Evolutionary conservation across 2,888 invertebrate genomes (phyloP).

Genomic region (Luffia ferchaultella): DNA sequence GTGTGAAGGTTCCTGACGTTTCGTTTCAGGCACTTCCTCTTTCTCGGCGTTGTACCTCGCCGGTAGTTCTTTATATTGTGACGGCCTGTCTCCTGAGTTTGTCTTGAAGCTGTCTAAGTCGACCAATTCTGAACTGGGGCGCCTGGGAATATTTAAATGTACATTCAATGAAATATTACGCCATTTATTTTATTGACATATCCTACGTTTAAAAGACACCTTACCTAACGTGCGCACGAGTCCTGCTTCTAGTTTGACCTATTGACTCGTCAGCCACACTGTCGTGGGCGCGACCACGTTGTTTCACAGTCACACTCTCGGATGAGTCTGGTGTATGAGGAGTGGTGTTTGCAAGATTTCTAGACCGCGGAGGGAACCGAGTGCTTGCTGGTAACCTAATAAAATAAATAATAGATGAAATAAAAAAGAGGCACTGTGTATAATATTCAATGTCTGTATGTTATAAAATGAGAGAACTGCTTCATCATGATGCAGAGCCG

Average conservation of each 20-base stretch:
- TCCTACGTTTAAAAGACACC: neutral
- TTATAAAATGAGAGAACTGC: too few relatives aligned
- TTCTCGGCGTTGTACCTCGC: conserved; percentile 54
- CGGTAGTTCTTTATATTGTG: conserved; percentile 58
- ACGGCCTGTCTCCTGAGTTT: conserved; percentile 60
- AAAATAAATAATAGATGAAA: conserved; percentile 17
- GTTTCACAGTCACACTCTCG: conserved; percentile 48
- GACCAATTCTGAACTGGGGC: conserved; percentile 82
- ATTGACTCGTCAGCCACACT: conserved; percentile 54
- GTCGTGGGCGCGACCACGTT: conserved; percentile 40
- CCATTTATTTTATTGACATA: neutral
- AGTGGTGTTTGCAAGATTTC: conserved; percentile 57
- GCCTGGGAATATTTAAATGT: conserved; percentile 39
- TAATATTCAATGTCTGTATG: too few relatives aligned
- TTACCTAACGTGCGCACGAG: conserved; percentile 69
- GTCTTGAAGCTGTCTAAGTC: conserved; percentile 86
- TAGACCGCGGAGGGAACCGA: conserved; percentile 80
- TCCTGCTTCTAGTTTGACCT: conserved; percentile 58
- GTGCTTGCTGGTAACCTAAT: conserved; percentile 81
- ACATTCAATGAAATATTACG: neutral
- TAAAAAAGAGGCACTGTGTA: too few relatives aligned
- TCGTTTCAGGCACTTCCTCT: conserved; percentile 56
- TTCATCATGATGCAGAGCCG: too few relatives aligned
- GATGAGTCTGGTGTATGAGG: conserved; percentile 51
- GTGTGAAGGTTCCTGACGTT: conserved; percentile 32